Evolutionary conservation across 1,140 invertebrate species (phyloP).

Genomic region (Drosophila kepulauana): DNA sequence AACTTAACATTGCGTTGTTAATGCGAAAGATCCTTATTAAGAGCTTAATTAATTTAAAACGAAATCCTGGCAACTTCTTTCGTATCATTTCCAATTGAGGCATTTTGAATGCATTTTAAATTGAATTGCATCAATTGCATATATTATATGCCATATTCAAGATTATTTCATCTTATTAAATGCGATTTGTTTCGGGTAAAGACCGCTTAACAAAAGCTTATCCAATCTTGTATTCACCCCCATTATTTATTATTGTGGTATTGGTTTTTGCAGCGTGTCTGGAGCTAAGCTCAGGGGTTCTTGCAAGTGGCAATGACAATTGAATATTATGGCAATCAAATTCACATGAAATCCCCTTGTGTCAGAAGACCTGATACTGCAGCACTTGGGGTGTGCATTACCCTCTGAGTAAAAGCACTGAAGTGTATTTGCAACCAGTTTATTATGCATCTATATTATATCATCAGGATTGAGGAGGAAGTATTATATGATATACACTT

Average conservation of each 20-base stretch:
- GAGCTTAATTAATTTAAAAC: slow-evolving; percentile 19
- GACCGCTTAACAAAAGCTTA: too few relatives aligned
- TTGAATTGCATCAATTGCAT: too few relatives aligned
- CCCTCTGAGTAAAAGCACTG: not conserved
- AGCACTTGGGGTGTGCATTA: slow-evolving; percentile 2
- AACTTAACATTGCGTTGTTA: slow-evolving; percentile 64
- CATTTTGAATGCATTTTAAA: slow-evolving; percentile 61
- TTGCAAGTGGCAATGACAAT: slow-evolving; percentile 54
- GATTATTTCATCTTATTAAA: slow-evolving; percentile 53
- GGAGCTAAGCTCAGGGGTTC: slow-evolving; percentile 17
- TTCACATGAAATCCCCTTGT: slow-evolving; percentile 35
- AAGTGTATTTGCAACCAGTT: slow-evolving; percentile 30
- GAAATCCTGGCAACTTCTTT: not conserved
- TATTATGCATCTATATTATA: slow-evolving; percentile 27
- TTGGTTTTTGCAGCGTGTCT: slow-evolving; percentile 42
- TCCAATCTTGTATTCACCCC: slow-evolving; percentile 43
- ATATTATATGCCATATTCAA: too few relatives aligned
- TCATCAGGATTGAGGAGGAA: slow-evolving; percentile 1
- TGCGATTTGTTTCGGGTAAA: not conserved
- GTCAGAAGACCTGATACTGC: slow-evolving; percentile 12
- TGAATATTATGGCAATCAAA: slow-evolving; percentile 53
- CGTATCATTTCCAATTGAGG: not conserved
- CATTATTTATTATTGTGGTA: slow-evolving; percentile 57
- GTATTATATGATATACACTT: not conserved
- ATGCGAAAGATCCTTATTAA: not conserved